Percentiles rank a stretch among this genome's conserved stretches.
These are phyloP conservation scores for Notospermus geniculatus DNA, from an alignment of 1,140 invertebrate genomes.

Conservation along the genomic window DNA sequence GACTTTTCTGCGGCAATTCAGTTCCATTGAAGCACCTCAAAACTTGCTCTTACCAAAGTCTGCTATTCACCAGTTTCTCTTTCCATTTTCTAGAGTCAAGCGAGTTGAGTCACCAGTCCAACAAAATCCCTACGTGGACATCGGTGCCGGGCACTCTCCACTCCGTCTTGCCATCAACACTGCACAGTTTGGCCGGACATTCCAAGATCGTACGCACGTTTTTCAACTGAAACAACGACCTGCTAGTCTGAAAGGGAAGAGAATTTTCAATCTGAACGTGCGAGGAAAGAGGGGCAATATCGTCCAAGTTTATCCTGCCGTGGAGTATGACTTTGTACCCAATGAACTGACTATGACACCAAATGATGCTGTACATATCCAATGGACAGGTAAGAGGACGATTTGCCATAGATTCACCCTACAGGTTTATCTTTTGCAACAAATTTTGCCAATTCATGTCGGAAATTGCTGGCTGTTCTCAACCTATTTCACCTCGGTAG, in stretches of 20 bases:
- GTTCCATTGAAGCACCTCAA: too few species aligned
- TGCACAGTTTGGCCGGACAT: slow-evolving; percentile 50
- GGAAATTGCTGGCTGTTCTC: too few species aligned
- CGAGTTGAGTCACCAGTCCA: slow-evolving; percentile 22
- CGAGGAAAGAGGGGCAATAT: slow-evolving; percentile 54
- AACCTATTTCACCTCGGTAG: too few species aligned
- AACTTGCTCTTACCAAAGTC: not conserved
- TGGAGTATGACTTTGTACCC: slow-evolving; percentile 53
- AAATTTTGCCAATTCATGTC: too few species aligned
- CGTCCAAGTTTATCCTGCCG: slow-evolving; percentile 51
- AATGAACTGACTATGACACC: slow-evolving; percentile 34
- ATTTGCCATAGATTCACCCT: not conserved
- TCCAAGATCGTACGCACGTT: slow-evolving; percentile 52
- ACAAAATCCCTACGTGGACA: slow-evolving; percentile 32
- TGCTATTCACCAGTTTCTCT: not conserved
- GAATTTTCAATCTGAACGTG: slow-evolving; percentile 47
- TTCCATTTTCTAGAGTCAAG: slow-evolving; percentile 8
- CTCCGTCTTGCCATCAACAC: slow-evolving; percentile 52
- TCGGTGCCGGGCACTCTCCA: slow-evolving; percentile 28
- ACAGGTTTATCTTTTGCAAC: too few species aligned
- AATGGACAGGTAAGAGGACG: slow-evolving; percentile 48
- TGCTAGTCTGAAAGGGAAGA: slow-evolving; percentile 19
- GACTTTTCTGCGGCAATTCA: too few species aligned
- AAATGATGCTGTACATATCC: slow-evolving; percentile 49
- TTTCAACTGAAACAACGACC: slow-evolving; percentile 42